Percentiles rank a stretch among this genome's conserved stretches.
Conservation (phyloP, 2,113 vertebrate species). For the Rhinolophus ferrumequinum region DNA sequence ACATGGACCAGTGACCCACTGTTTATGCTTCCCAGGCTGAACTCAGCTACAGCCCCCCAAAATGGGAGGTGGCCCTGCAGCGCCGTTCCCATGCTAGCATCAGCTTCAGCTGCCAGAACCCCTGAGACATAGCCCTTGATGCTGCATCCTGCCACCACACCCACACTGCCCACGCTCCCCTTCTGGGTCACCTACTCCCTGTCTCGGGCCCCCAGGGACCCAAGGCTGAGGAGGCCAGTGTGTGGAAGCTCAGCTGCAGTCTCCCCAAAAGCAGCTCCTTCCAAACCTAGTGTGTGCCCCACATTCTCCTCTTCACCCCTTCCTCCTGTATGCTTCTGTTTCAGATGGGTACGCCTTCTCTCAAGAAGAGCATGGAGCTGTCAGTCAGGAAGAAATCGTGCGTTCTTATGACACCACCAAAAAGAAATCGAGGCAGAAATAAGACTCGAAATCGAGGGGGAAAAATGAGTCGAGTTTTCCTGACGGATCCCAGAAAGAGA, state of each 20-base stretch:
- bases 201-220: rapidly evolving
- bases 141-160: not conserved
- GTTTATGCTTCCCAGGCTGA: not conserved
- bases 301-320: not conserved
- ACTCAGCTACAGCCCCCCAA: too few relatives aligned
- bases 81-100: not conserved
- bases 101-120: not conserved
- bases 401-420: constrained; percentile 98
- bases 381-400: constrained; percentile 96
- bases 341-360: constrained; percentile 98
- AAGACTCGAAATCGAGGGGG: constrained; percentile 79
- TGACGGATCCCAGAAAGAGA: constrained; percentile 61
- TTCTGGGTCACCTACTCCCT: not conserved
- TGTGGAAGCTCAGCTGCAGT: rapidly evolving
- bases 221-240: not conserved
- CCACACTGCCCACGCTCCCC: not conserved
- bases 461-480: constrained; percentile 84
- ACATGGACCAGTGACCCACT: not conserved
- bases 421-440: constrained; percentile 91
- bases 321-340: constrained; percentile 60
- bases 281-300: not conserved
- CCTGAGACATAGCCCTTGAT: rapidly evolving
- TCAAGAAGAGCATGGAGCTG: constrained; percentile 98
- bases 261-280: not conserved
- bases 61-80: not conserved